Percentiles rank a stretch among this genome's conserved stretches.
Evolutionary conservation across 92 coral and sea anemone genomes (phyloP).

Genomic region (Zoanthus solanderi): DNA sequence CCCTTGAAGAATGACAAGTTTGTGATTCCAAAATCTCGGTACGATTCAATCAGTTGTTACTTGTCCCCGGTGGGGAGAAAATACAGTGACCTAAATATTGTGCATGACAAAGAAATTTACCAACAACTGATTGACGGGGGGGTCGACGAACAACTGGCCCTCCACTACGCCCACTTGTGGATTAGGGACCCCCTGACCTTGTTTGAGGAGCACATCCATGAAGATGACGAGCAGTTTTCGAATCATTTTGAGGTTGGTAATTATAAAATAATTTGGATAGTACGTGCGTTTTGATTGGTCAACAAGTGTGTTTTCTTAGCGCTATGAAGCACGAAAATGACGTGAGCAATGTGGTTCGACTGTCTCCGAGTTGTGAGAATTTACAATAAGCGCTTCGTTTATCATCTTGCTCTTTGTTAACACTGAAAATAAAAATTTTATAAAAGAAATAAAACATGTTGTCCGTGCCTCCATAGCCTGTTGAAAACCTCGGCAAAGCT

Average conservation of each 20-base stretch:
- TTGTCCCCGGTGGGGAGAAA: slow-evolving; percentile 91
- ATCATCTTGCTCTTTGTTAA: no score
- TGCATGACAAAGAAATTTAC: slow-evolving; percentile 82
- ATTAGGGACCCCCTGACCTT: slow-evolving; percentile 94
- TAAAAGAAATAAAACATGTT: no score
- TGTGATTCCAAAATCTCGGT: slow-evolving; percentile 94
- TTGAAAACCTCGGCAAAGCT: no score
- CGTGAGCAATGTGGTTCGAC: no score
- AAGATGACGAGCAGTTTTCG: slow-evolving; percentile 85
- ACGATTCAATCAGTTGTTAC: slow-evolving; percentile 93
- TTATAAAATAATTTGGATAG: no score
- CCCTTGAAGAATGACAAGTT: slow-evolving; percentile 87
- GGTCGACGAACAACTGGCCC: slow-evolving; percentile 89
- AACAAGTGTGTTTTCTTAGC: no score
- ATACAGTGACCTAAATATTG: slow-evolving; percentile 86
- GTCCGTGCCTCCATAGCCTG: no score
- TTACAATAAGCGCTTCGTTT: no score
- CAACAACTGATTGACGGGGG: slow-evolving; percentile 85
- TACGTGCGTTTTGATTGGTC: no score
- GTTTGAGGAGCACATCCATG: slow-evolving; percentile 87
- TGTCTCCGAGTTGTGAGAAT: no score
- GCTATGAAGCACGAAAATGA: no score
- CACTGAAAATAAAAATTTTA: no score
- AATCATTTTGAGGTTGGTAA: slow-evolving; percentile 92
- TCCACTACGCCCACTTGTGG: slow-evolving; percentile 94